Base-by-base conservation (phyloP, 2,888 invertebrate genomes). In the Eilema sororculum region DNA sequence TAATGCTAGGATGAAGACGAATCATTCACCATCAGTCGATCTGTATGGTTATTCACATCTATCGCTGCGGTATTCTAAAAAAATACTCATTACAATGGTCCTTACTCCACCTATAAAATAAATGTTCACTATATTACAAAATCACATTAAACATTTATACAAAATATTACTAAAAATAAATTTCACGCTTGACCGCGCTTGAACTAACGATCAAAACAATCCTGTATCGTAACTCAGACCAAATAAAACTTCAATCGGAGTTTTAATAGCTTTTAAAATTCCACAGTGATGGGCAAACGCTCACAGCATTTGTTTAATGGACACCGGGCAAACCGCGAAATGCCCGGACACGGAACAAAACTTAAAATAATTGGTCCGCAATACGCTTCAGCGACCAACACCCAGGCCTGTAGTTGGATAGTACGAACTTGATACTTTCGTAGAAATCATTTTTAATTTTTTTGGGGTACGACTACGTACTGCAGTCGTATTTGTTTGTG, bases 291-390 rank as follows among this genome's bases (percentile, higher is more conserved):
- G 84, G 84, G 80, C 82, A 78, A 85, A 83, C 84, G 84, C 86
- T 85, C 83, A 81, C 80, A 84, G 90, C 87, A 87, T 89, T 90
- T 89, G 90, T 87, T 90, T 91, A 93, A 93, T 91, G 91, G 92
- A 89, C 89, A 89, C 74, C 86, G 89, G 88, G 84, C 87, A 87
- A 90, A 92, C 93, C 93, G 92, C 94, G 90, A 89, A 92, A 90
- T 89, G 90, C 84, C 88, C 90, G 90, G 89, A 95, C 95, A 94
- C 91, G 93, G 89, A 94, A 94, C 93, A 88, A 95, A 95, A 95
- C 95, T 95, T 94, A 93, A 94, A 95, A 94, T 95, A 94, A 95
- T 95, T 95, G 94, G 89, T 91, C 84, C 89, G 88, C 87, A 89
- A 89, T 90, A 91, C 91, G 88, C 87, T 89, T 83, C 87, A 79